phyloP scores from a whole-genome alignment of 2,888 invertebrate species.

The Seladonia tumulorum region DNA sequence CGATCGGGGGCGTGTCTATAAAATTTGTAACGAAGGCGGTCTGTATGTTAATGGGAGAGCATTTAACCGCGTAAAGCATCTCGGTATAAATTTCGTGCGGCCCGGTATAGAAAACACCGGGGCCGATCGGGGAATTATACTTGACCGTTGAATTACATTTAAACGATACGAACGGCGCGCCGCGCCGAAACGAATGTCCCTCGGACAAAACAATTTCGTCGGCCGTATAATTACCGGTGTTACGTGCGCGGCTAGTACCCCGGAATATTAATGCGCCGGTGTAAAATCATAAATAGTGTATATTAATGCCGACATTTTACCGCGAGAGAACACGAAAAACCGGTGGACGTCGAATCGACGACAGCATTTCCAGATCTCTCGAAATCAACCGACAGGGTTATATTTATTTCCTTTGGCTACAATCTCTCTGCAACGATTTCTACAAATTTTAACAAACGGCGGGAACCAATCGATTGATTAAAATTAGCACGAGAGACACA shows the following conservation, averaged over 20 bases:
- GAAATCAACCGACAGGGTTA: no score
- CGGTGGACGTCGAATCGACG: background rate
- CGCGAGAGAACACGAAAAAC: background rate
- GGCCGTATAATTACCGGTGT: conserved; percentile 22
- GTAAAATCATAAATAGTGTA: conserved; percentile 37
- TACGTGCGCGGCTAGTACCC: background rate
- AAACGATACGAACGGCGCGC: conserved; percentile 31
- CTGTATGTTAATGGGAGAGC: background rate
- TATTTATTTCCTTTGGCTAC: no score
- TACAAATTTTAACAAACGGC: no score
- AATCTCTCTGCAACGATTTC: no score
- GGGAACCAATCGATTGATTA: no score
- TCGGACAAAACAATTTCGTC: conserved; percentile 45
- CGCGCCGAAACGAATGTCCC: conserved; percentile 31
- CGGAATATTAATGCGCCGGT: conserved; percentile 45
- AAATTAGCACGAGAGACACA: no score
- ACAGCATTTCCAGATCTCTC: no score
- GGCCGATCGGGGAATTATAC: background rate
- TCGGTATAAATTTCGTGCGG: background rate
- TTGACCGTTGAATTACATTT: conserved; percentile 34
- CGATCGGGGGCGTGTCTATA: background rate
- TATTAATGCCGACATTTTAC: conserved; percentile 24
- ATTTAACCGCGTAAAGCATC: conserved; percentile 12
- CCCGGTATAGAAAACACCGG: background rate
- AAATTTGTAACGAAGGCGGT: background rate